Evolutionary conservation across 2,113 vertebrate genomes (phyloP).

Genomic region (Centropristis striata): DNA sequence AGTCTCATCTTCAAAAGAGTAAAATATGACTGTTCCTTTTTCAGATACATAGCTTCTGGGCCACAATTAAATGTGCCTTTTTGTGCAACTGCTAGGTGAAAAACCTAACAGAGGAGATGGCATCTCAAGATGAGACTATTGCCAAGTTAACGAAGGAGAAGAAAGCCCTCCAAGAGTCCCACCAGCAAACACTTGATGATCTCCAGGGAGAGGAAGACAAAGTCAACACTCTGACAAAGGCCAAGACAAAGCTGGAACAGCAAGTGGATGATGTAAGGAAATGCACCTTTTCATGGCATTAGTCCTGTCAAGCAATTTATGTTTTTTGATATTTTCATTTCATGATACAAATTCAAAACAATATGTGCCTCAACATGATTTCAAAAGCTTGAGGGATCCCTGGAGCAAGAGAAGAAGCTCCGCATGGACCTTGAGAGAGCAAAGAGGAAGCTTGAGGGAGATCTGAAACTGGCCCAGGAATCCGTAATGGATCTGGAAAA

Average conservation of each 20-base stretch:
- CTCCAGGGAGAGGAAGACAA: slow-evolving; percentile 91
- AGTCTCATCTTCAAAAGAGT: no score
- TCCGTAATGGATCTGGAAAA: slow-evolving; percentile 84
- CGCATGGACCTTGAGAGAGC: slow-evolving; percentile 89
- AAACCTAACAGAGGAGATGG: slow-evolving; percentile 81
- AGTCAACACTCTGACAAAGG: slow-evolving; percentile 86
- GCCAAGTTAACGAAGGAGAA: slow-evolving; percentile 90
- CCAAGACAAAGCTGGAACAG: no score
- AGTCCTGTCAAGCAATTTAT: no score
- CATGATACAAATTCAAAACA: no score
- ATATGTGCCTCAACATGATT: no score
- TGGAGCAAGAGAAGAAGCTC: slow-evolving; percentile 91
- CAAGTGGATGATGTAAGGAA: slow-evolving; percentile 83
- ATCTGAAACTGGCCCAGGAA: slow-evolving; percentile 83
- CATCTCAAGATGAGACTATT: slow-evolving; percentile 87
- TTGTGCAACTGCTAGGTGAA: slow-evolving; percentile 80
- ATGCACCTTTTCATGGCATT: no score
- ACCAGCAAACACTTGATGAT: slow-evolving; percentile 90
- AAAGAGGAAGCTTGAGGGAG: slow-evolving; percentile 83
- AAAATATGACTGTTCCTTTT: no score
- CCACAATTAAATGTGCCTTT: no score
- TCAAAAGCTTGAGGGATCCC: slow-evolving; percentile 88
- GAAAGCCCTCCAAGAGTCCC: slow-evolving; percentile 89
- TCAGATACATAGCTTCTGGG: no score
- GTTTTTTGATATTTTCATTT: no score